A percentile compares a stretch with the other conserved stretches of the same genome.
Conservation (phyloP, 2,797 vertebrate species). For the Cetoscarus ocellatus region DNA sequence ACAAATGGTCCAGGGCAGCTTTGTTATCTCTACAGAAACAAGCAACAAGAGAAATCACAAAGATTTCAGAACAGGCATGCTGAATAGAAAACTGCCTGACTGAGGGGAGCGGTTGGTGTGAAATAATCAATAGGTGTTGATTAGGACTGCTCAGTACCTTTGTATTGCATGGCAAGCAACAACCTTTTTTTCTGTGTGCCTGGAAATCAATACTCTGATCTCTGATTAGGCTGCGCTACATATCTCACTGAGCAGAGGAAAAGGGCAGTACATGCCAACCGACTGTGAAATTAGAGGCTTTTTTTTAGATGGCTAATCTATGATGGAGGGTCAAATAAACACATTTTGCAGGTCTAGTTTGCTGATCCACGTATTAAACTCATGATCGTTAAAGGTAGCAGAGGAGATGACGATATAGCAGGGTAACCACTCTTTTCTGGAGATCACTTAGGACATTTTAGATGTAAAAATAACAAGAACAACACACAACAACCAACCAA, state of each 20-base stretch:
- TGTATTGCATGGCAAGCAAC: constrained; percentile 73
- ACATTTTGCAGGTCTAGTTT: constrained; percentile 36
- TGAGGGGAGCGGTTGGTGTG: constrained; percentile 58
- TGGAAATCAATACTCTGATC: constrained; percentile 74
- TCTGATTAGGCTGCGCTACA: constrained; percentile 59
- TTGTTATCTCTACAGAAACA: constrained; percentile 24
- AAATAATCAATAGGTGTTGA: constrained; percentile 80
- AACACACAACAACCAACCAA: too few species aligned
- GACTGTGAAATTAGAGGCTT: constrained; percentile 60
- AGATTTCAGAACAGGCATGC: constrained; percentile 30
- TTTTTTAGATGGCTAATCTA: constrained; percentile 31
- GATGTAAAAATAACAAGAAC: too few species aligned
- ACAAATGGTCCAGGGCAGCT: constrained; percentile 43
- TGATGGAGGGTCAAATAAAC: constrained; percentile 61
- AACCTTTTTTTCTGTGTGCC: constrained; percentile 57
- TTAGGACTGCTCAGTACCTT: constrained; percentile 72
- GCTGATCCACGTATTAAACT: constrained; percentile 51
- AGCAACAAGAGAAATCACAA: constrained; percentile 4
- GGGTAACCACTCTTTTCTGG: too few species aligned
- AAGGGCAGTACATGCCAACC: constrained; percentile 56
- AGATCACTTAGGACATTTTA: too few species aligned
- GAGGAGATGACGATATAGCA: not conserved
- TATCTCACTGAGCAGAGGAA: constrained; percentile 66
- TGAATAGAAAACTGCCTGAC: constrained; percentile 50
- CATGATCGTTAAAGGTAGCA: constrained; percentile 20